Conservation (phyloP, 2,888 invertebrate genomes). For the Spodoptera exigua region DNA sequence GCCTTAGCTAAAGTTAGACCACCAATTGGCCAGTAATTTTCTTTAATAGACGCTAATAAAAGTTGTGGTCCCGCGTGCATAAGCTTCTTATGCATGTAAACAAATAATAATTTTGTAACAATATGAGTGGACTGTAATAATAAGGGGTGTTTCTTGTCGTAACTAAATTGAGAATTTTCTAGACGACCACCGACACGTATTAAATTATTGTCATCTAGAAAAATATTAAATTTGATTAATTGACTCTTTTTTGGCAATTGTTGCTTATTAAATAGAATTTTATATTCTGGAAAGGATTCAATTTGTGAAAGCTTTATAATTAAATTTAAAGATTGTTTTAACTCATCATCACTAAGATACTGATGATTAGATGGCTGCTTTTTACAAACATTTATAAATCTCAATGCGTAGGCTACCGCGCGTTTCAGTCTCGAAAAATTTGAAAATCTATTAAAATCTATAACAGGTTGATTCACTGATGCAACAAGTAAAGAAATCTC, state of each 20-base stretch:
- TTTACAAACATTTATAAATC: no score
- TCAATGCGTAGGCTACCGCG: neutral
- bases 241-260: neutral
- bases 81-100: neutral
- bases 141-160: neutral
- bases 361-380: neutral
- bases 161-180: neutral
- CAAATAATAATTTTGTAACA: neutral
- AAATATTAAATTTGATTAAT: neutral
- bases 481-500: neutral
- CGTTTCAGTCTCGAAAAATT: neutral
- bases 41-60: no score
- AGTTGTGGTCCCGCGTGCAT: slow-evolving; percentile 3
- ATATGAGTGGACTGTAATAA: slow-evolving; percentile 3
- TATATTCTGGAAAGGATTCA: neutral
- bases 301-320: slow-evolving; percentile 5
- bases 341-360: slow-evolving; percentile 1
- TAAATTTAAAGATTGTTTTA: neutral
- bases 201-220: slow-evolving; percentile 1
- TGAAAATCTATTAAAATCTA: slow-evolving; percentile 6
- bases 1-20: no score
- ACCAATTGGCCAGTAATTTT: slow-evolving; percentile 2
- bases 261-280: neutral
- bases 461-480: neutral
- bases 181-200: slow-evolving; percentile 10